Conservation (phyloP, 2,797 vertebrate genomes). For the Myotis planiceps region DNA sequence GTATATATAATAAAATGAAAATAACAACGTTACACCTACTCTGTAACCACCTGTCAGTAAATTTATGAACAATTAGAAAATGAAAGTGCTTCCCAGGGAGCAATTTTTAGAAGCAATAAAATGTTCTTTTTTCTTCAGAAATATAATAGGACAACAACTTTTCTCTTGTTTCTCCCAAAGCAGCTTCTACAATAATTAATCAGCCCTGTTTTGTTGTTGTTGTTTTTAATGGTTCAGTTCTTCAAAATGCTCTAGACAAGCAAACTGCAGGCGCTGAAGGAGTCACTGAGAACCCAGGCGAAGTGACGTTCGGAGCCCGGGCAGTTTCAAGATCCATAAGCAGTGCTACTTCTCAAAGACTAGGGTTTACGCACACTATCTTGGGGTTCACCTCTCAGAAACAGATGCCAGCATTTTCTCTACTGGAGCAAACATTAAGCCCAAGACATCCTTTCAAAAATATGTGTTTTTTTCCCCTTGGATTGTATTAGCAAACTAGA, state of each 20-base stretch:
- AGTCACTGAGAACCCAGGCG: conserved; percentile 14
- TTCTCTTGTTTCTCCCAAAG: conserved; percentile 51
- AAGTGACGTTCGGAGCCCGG: not conserved
- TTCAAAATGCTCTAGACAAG: not conserved
- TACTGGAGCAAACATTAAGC: not conserved
- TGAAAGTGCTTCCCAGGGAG: conserved; percentile 87
- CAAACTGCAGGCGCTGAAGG: not conserved
- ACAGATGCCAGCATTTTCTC: not conserved
- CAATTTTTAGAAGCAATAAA: conserved; percentile 85
- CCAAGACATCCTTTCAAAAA: not conserved
- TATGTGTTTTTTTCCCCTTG: not conserved
- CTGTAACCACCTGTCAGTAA: conserved; percentile 89
- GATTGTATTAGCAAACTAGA: not conserved
- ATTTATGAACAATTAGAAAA: conserved; percentile 90
- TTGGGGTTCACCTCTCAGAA: not conserved
- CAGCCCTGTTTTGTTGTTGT: conserved; percentile 56
- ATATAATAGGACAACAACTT: conserved; percentile 85
- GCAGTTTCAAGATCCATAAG: not conserved
- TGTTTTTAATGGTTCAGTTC: conserved; percentile 58
- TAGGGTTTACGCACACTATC: not conserved
- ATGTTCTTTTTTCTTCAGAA: conserved; percentile 81
- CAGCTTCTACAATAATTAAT: conserved; percentile 82
- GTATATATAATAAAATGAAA: conserved; percentile 82
- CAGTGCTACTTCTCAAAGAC: not conserved
- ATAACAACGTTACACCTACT: conserved; percentile 84